Evolutionary conservation across 1,140 invertebrate genomes (phyloP), one percentile per base, ranked within the genome.

Genomic region (Druon quercuslanigerum): DNA sequence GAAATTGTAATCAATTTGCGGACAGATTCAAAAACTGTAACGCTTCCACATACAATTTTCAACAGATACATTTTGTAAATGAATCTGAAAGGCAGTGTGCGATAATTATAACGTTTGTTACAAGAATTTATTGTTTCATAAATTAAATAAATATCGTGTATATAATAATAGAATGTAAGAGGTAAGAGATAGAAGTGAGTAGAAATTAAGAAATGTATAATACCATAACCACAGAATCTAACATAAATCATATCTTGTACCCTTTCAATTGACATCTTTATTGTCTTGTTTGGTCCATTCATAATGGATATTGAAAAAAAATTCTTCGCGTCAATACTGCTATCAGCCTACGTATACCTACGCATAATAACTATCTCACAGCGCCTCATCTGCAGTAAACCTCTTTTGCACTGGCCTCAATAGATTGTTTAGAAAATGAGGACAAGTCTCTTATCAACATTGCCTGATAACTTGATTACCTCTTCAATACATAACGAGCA

Each of bases 381-480:
- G 7, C 40, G 25, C 11, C n/a, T 40, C 60, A 66, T 66, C 60
- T 66, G 60, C 20, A 14, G 33, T 40, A 46, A 66, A 66, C 25
- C 20, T 66, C 46, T 66, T 66, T 66, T 66, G 40, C 60, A 33
- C 12, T 66, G 60, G 60, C 60, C 25, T 40, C 25, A 40, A 66
- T 66, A 66, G 25, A 66, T 66, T 66, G 60, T 33, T 40, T 25
- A 40, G 25, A 40, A 66, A 66, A 66, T 25, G 60, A 46, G 60
- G 60, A 66, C 60, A 40, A 14, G 25, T 7, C 33, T 66, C 20
- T 66, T 66, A 66, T 66, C 60, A 66, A 66, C 25, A 66, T 66
- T 66, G 40, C 60, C 60, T 66, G 60, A 66, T 66, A 66, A 66
- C 60, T 66, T 66, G 60, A 66, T 66, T 66, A 66, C 20, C 33